A percentile compares a stretch with the other conserved stretches of the same genome.
These are phyloP conservation scores for Eupeodes corollae DNA, from an alignment of 1,140 invertebrate genomes.

Conservation along the genomic window DNA sequence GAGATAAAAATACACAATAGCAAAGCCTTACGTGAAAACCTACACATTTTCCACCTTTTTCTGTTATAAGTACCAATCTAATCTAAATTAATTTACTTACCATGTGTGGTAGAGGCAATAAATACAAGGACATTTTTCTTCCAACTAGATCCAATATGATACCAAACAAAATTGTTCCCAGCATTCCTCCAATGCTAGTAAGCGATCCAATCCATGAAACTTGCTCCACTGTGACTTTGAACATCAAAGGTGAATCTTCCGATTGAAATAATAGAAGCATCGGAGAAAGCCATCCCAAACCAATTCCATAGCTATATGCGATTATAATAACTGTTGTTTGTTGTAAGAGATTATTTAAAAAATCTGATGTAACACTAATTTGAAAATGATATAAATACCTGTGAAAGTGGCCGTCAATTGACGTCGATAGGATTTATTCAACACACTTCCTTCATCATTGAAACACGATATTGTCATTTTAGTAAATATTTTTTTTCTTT, in stretches of 20 bases:
- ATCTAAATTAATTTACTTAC: slow-evolving; percentile 13
- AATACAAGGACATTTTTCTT: slow-evolving; percentile 37
- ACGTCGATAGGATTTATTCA: too few relatives aligned
- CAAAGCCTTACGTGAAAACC: too few relatives aligned
- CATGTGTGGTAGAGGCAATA: slow-evolving; percentile 32
- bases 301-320: slow-evolving; percentile 38
- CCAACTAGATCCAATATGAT: slow-evolving; percentile 34
- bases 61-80: too few relatives aligned
- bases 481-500: too few relatives aligned
- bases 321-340: slow-evolving; percentile 32
- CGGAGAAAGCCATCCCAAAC: slow-evolving; percentile 39
- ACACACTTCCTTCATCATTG: too few relatives aligned
- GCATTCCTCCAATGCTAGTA: slow-evolving; percentile 24
- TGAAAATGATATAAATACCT: too few relatives aligned
- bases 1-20: too few relatives aligned
- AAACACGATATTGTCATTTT: too few relatives aligned
- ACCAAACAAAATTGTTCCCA: slow-evolving; percentile 30
- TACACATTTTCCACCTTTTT: too few relatives aligned
- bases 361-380: too few relatives aligned
- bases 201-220: slow-evolving; percentile 35
- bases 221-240: slow-evolving; percentile 22
- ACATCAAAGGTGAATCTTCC: slow-evolving; percentile 17
- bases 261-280: slow-evolving; percentile 22
- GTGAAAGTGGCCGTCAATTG: too few relatives aligned
- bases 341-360: too few relatives aligned